Conservation (phyloP, 23 tunicate species). For the Aplidium turbinatum region DNA sequence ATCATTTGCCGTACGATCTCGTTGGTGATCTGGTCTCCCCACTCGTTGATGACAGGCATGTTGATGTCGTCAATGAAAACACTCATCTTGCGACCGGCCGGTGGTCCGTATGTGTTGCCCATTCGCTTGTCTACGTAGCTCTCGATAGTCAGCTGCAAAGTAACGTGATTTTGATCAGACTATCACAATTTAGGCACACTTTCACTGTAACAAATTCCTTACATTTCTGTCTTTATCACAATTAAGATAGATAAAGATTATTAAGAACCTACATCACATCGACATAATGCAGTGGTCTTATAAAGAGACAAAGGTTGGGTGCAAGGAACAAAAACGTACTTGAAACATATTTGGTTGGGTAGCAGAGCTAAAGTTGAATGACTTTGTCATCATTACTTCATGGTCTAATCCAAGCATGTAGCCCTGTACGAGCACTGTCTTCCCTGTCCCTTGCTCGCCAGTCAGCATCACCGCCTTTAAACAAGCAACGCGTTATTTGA, state of each 20-base stretch:
- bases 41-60: conserved; percentile 99
- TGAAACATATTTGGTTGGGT: conserved; percentile 99
- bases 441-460: conserved; percentile 99
- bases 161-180: neutral
- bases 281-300: too few relatives aligned
- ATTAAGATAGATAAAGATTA: too few relatives aligned
- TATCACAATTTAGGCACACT: neutral
- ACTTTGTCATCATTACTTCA: conserved; percentile 88
- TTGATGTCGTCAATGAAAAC: conserved; percentile 98
- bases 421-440: conserved; percentile 96
- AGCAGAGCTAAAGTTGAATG: conserved; percentile 98
- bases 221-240: too few relatives aligned
- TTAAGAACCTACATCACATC: too few relatives aligned
- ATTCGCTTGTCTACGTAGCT: conserved; percentile 97
- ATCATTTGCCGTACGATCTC: conserved; percentile 99
- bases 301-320: too few relatives aligned
- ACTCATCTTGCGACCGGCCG: conserved; percentile 98
- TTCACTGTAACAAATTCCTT: too few relatives aligned
- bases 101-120: conserved; percentile 99
- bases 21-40: conserved; percentile 99
- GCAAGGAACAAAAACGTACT: too few relatives aligned
- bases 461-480: conserved; percentile 90
- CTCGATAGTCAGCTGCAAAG: conserved; percentile 84
- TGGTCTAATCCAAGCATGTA: conserved; percentile 81
- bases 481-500: neutral